phyloP scores from a whole-genome alignment of 2,888 invertebrate genomes.

The Aporophyla nigra region DNA sequence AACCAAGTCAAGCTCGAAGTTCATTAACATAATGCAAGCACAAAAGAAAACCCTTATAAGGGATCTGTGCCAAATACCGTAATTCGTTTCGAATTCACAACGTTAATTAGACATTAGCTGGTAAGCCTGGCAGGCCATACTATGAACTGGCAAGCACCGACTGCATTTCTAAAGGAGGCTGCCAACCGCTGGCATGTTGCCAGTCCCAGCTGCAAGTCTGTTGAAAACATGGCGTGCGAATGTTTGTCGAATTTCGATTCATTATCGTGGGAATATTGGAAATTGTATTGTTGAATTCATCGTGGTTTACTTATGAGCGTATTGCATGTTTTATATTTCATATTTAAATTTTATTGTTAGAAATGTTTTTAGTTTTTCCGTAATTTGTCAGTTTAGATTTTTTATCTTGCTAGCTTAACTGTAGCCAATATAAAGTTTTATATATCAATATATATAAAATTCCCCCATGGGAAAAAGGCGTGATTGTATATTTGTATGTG shows the following conservation, averaged over 20 bases:
- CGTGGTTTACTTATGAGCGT: constrained; percentile 1
- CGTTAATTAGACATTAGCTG: constrained; percentile 60
- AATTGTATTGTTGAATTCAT: neutral
- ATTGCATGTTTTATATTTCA: neutral
- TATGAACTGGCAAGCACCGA: constrained; percentile 46
- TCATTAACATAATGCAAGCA: constrained; percentile 20
- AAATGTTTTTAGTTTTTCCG: no score
- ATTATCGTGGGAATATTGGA: constrained; percentile 28
- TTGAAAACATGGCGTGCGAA: constrained; percentile 27
- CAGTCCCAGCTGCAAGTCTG: constrained; percentile 51
- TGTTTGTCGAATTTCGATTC: constrained; percentile 35
- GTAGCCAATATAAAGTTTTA: no score
- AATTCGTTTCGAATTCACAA: constrained; percentile 44
- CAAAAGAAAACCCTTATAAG: constrained; percentile 23
- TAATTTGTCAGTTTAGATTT: no score
- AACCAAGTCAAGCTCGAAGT: constrained; percentile 9
- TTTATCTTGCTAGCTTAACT: no score
- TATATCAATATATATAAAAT: no score
- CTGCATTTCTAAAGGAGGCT: constrained; percentile 55
- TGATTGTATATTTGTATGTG: no score
- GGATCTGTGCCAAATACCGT: constrained; percentile 60
- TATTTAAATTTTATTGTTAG: no score
- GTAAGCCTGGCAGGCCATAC: constrained; percentile 48
- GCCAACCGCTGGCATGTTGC: constrained; percentile 55
- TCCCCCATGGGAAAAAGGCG: no score